phyloP scores from a whole-genome alignment of 2,888 invertebrate species.

The Thalpophila matura region DNA sequence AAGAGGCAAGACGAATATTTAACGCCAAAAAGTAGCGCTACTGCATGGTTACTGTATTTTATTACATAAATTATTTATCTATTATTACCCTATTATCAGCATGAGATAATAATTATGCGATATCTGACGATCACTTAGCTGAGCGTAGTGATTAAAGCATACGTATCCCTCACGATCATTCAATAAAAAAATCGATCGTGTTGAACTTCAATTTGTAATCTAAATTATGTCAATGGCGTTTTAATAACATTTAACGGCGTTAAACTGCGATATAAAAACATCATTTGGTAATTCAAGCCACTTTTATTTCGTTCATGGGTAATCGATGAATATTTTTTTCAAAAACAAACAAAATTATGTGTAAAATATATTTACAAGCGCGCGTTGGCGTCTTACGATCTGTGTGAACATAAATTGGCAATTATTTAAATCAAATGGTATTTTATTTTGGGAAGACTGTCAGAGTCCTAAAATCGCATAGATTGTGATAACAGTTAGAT shows the following conservation, averaged over 20 bases:
- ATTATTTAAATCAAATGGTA: slow-evolving; percentile 56
- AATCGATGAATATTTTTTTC: slow-evolving; percentile 39
- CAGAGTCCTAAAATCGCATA: slow-evolving; percentile 38
- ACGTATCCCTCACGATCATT: slow-evolving; percentile 12
- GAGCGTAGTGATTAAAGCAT: not conserved
- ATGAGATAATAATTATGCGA: slow-evolving; percentile 6
- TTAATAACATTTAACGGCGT: slow-evolving; percentile 34
- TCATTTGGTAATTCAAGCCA: slow-evolving; percentile 27
- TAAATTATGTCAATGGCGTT: slow-evolving; percentile 38
- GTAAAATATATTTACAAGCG: slow-evolving; percentile 37
- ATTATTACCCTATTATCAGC: slow-evolving; percentile 18
- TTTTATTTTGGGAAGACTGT: slow-evolving; percentile 33
- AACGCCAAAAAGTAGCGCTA: slow-evolving; percentile 11
- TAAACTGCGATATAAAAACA: slow-evolving; percentile 37
- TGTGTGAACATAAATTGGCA: slow-evolving; percentile 43
- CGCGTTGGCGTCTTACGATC: slow-evolving; percentile 50
- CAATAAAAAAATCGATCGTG: slow-evolving; percentile 23
- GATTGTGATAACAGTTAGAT: slow-evolving; percentile 21
- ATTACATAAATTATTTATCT: not conserved
- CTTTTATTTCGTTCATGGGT: slow-evolving; percentile 37
- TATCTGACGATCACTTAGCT: slow-evolving; percentile 24
- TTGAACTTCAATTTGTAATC: slow-evolving; percentile 47
- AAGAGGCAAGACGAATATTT: slow-evolving; percentile 49
- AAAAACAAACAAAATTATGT: slow-evolving; percentile 48
- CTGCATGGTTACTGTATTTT: slow-evolving; percentile 6